Evolutionary conservation across 2,113 vertebrate species (phyloP).

Genomic region (Nibea albiflora): DNA sequence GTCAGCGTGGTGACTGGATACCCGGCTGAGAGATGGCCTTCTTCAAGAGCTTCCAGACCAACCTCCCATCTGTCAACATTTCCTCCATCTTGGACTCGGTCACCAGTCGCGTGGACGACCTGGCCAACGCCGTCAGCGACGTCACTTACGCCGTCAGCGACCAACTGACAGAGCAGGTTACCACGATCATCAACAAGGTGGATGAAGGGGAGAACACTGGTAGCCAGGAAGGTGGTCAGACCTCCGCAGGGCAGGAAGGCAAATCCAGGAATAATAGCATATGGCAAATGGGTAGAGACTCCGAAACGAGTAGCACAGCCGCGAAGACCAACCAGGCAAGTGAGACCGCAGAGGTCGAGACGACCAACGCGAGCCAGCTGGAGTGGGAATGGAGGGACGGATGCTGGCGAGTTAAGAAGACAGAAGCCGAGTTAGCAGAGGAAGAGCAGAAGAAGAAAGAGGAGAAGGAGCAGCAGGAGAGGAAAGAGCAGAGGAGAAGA

Average conservation of each 20-base stretch:
- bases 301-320: conserved; percentile 22
- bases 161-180: conserved; percentile 93
- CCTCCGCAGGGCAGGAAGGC: conserved; percentile 34
- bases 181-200: conserved; percentile 88
- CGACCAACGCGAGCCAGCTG: conserved; percentile 38
- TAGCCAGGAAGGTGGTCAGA: conserved; percentile 45
- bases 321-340: conserved; percentile 48
- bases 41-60: conserved; percentile 93
- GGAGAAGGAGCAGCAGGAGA: conserved; percentile 64
- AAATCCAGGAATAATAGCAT: conserved; percentile 55
- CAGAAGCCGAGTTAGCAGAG: conserved; percentile 71
- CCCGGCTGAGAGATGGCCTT: conserved; percentile 88
- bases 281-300: conserved; percentile 57
- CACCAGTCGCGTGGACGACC: conserved; percentile 90
- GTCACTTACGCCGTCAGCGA: conserved; percentile 89
- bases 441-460: conserved; percentile 74
- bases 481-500: conserved; percentile 68
- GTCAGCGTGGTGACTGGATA: conserved; percentile 35
- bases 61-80: conserved; percentile 90
- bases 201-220: conserved; percentile 67
- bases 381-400: conserved; percentile 81
- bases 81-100: conserved; percentile 90
- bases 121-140: conserved; percentile 89
- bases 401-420: conserved; percentile 79
- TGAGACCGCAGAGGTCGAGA: conserved; percentile 33